Conservation (phyloP, 2,888 invertebrate genomes). For the Bugula neritina region DNA sequence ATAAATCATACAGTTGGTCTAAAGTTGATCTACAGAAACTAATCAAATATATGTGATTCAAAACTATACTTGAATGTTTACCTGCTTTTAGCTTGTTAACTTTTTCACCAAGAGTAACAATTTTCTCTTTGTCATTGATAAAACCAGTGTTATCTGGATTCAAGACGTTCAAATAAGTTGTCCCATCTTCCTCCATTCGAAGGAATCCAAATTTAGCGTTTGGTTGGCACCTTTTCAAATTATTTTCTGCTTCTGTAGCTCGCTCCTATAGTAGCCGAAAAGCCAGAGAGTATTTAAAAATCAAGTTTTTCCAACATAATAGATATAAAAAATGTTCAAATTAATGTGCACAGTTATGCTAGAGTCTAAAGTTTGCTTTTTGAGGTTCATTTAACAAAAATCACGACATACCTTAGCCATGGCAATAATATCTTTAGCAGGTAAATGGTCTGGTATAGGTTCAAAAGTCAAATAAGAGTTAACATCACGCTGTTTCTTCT, state of each 20-base stretch:
- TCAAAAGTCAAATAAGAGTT: constrained; percentile 57
- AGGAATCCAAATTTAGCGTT: constrained; percentile 70
- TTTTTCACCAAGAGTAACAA: constrained; percentile 68
- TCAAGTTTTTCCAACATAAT: too few species aligned
- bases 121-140: constrained; percentile 59
- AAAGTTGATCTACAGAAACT: too few species aligned
- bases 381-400: too few species aligned
- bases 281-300: too few species aligned
- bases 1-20: too few species aligned
- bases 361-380: too few species aligned
- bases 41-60: too few species aligned
- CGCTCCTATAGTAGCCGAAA: not conserved
- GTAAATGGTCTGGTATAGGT: constrained; percentile 66
- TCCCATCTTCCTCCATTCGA: constrained; percentile 77
- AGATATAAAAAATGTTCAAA: too few species aligned
- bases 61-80: too few species aligned
- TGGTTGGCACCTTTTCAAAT: not conserved
- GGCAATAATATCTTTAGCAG: constrained; percentile 67
- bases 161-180: constrained; percentile 78
- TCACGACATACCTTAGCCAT: constrained; percentile 65
- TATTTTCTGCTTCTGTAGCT: constrained; percentile 8
- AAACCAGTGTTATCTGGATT: constrained; percentile 61
- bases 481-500: constrained; percentile 31
- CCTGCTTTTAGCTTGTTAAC: constrained; percentile 78
- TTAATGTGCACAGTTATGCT: too few species aligned